A percentile compares a stretch with the other conserved stretches of the same genome.
phyloP scores from a whole-genome alignment of 2,888 invertebrate genomes.

The Noctua pronuba region DNA sequence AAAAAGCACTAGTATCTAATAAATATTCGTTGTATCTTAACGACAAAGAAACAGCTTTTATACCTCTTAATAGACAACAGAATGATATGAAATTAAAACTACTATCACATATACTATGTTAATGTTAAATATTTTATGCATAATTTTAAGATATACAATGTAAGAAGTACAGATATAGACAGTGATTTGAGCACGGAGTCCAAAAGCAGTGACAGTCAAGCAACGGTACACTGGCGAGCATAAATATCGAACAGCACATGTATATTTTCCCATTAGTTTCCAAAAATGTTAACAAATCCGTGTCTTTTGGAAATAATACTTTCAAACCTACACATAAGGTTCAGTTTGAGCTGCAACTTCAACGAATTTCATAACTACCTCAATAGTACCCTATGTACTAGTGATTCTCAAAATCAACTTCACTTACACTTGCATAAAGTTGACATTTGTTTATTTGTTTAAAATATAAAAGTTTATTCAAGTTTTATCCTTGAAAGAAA shows the following conservation, averaged over 20 bases:
- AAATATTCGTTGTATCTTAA: conserved; percentile 73
- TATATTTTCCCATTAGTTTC: not conserved
- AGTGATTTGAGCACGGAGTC: conserved; percentile 63
- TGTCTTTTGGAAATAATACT: not conserved
- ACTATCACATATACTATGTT: conserved; percentile 68
- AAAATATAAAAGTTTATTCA: conserved; percentile 10
- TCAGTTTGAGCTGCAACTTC: not conserved
- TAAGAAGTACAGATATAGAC: conserved; percentile 45
- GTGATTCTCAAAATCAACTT: not conserved
- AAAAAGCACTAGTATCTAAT: conserved; percentile 65
- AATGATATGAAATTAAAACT: conserved; percentile 58
- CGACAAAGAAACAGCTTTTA: conserved; percentile 47
- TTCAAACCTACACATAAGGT: not conserved
- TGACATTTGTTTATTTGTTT: not conserved
- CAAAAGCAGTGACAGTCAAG: conserved; percentile 65
- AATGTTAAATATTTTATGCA: conserved; percentile 42
- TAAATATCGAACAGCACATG: conserved; percentile 57
- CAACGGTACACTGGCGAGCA: conserved; percentile 62
- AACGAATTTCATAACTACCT: not conserved
- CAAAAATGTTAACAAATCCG: not conserved
- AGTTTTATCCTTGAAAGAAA: conserved; percentile 31
- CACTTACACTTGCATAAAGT: not conserved
- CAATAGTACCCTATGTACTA: not conserved
- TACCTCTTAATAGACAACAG: conserved; percentile 46
- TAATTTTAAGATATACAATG: conserved; percentile 31